phyloP scores from a whole-genome alignment of 2,113 vertebrate genomes.

The Gallinago jamesoni region DNA sequence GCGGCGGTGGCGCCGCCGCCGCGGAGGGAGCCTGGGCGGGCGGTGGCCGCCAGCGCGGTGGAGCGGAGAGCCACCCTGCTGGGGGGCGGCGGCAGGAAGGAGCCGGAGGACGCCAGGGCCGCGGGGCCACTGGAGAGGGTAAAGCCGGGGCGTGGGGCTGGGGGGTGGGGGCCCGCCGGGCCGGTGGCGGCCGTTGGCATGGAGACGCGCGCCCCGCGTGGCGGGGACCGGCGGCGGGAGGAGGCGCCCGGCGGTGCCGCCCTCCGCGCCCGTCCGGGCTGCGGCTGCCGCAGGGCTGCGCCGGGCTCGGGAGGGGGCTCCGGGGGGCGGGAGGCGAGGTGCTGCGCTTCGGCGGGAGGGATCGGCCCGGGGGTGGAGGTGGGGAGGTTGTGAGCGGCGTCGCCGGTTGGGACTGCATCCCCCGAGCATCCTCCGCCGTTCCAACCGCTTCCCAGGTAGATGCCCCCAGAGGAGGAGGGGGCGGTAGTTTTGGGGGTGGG shows the following conservation, averaged over 20 bases:
- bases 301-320: not conserved
- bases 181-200: not conserved
- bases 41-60: not conserved
- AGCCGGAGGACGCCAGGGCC: not conserved
- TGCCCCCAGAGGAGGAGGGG: not conserved
- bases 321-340: too few species aligned
- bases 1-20: not conserved
- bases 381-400: not conserved
- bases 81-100: not conserved
- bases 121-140: not conserved
- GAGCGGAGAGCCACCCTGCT: not conserved
- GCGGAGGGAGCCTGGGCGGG: not conserved
- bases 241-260: not conserved
- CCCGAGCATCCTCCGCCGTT: not conserved
- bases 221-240: not conserved
- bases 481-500: accelerated
- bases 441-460: not conserved
- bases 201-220: not conserved
- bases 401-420: not conserved
- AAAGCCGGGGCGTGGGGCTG: not conserved
- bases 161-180: not conserved
- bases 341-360: not conserved
- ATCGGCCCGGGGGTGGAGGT: not conserved
- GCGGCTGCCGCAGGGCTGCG: not conserved
- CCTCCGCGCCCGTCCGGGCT: not conserved